phyloP scores from a whole-genome alignment of 2,113 vertebrate genomes.

The Sapayoa aenigma region DNA sequence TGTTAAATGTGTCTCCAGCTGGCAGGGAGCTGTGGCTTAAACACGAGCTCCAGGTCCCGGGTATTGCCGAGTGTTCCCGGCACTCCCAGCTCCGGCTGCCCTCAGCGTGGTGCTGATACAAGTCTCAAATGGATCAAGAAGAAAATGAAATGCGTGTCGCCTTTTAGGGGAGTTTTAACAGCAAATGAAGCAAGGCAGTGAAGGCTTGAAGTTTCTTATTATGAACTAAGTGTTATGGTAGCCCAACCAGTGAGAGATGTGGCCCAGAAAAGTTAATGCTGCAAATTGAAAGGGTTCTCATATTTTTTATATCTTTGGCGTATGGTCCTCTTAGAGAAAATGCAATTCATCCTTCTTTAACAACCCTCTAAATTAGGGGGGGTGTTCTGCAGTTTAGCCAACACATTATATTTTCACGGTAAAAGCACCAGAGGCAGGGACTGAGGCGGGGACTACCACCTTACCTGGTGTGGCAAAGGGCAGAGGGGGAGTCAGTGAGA shows the following conservation, averaged over 20 bases:
- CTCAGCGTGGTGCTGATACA: background rate
- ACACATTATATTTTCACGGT: background rate
- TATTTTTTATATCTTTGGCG: background rate
- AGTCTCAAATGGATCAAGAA: background rate
- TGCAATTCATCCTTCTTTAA: background rate
- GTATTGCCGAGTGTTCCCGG: background rate
- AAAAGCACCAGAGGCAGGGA: background rate
- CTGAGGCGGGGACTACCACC: background rate
- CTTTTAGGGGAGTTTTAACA: background rate
- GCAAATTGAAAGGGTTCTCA: background rate
- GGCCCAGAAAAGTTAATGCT: background rate
- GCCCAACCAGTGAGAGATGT: background rate
- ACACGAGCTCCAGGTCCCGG: background rate
- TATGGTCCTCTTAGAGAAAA: background rate
- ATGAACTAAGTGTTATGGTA: background rate
- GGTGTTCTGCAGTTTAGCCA: background rate
- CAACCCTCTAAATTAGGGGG: background rate
- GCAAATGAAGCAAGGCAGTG: background rate
- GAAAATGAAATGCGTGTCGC: background rate
- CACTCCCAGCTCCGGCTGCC: conserved; percentile 16
- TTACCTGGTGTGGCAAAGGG: background rate
- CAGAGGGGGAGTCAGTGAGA: background rate
- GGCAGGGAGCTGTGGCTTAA: conserved; percentile 44
- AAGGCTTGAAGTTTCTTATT: background rate
- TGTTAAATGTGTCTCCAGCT: conserved; percentile 71